These are phyloP conservation scores for Coregonus clupeaformis DNA, from an alignment of 2,113 vertebrate species.

Conservation along the genomic window DNA sequence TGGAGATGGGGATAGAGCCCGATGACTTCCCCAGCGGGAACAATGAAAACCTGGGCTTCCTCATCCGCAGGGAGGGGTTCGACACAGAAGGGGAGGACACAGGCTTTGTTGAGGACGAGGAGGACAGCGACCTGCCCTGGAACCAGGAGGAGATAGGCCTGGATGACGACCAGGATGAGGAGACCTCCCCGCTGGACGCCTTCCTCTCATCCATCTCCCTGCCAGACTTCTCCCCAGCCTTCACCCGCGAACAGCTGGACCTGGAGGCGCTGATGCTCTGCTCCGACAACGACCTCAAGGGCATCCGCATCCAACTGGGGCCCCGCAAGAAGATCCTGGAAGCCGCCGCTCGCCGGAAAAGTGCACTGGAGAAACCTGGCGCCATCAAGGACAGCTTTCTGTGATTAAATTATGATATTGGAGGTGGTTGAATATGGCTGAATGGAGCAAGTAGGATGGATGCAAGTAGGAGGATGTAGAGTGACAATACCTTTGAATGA, in stretches of 20 bases:
- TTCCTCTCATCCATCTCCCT: constrained; percentile 85
- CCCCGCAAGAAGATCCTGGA: constrained; percentile 94
- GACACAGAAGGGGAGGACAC: constrained; percentile 58
- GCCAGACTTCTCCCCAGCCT: constrained; percentile 81
- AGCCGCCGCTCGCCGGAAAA: constrained; percentile 80
- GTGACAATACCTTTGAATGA: neutral
- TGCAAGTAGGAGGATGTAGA: neutral
- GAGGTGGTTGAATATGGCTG: neutral
- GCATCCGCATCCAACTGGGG: constrained; percentile 91
- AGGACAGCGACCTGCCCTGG: constrained; percentile 74
- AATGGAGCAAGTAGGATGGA: neutral
- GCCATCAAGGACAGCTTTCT: constrained; percentile 79
- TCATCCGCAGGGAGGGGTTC: constrained; percentile 74
- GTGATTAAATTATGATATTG: constrained; percentile 53
- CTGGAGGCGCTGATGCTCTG: constrained; percentile 91
- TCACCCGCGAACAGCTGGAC: constrained; percentile 89
- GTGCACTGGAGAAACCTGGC: constrained; percentile 74
- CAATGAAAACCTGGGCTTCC: constrained; percentile 70
- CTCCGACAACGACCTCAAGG: constrained; percentile 91
- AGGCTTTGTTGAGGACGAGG: constrained; percentile 38
- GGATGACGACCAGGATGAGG: constrained; percentile 82
- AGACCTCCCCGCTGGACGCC: constrained; percentile 82
- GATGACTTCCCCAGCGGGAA: constrained; percentile 66
- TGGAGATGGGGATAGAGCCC: constrained; percentile 64
- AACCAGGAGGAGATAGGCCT: constrained; percentile 83